phyloP scores from a whole-genome alignment of 2,113 vertebrate genomes.

The Rhinogobius similis region DNA sequence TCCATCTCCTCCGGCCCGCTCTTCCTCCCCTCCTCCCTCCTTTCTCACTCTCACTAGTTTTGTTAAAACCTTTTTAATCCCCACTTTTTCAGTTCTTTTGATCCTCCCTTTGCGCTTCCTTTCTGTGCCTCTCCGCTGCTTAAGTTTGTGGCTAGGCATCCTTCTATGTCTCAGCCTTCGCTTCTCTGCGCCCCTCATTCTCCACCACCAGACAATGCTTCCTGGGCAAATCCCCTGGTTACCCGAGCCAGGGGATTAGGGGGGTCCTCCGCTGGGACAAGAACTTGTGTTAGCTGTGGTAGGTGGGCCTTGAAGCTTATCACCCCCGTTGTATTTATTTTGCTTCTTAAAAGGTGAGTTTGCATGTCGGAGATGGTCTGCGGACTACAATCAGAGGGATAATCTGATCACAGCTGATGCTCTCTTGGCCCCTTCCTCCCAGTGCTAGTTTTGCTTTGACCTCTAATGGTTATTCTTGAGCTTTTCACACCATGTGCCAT shows the following conservation, averaged over 20 bases:
- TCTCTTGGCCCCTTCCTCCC: constrained; percentile 49
- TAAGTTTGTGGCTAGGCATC: constrained; percentile 49
- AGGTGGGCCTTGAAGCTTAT: constrained; percentile 70
- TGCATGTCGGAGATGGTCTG: constrained; percentile 62
- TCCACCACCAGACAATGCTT: constrained; percentile 69
- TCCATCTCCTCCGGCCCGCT: constrained; percentile 5
- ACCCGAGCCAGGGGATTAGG: constrained; percentile 75
- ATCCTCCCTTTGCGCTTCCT: constrained; percentile 52
- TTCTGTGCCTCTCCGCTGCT: constrained; percentile 40
- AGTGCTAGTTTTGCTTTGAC: constrained; percentile 43
- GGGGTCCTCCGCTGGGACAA: constrained; percentile 65
- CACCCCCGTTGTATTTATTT: constrained; percentile 75
- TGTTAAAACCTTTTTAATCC: constrained; percentile 57
- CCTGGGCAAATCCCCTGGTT: constrained; percentile 65
- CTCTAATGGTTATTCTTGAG: constrained; percentile 17
- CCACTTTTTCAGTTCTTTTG: constrained; percentile 52
- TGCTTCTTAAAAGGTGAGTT: constrained; percentile 79
- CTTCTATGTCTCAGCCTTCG: constrained; percentile 26
- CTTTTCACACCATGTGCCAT: background rate
- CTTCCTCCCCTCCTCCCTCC: constrained; percentile 8
- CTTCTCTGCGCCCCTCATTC: constrained; percentile 44
- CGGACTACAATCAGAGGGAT: constrained; percentile 60
- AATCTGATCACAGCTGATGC: constrained; percentile 72
- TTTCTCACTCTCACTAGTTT: constrained; percentile 17
- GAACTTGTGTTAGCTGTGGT: constrained; percentile 70